These are phyloP conservation scores for Drosophila simulans DNA, from an alignment of 1,140 invertebrate genomes.

Conservation along the genomic window DNA sequence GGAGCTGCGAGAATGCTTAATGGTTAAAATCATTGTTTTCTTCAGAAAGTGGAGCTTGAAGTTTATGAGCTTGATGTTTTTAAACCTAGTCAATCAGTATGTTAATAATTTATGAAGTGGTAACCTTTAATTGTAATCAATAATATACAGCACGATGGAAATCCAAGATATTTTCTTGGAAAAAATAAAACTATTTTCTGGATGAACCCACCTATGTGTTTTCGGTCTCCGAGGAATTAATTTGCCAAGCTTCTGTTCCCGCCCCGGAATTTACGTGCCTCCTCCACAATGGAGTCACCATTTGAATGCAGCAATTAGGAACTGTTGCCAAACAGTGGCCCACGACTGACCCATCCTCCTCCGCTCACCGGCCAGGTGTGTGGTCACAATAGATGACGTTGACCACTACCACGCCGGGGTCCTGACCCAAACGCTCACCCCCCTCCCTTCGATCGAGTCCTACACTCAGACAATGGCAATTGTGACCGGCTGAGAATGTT, in stretches of 20 bases:
- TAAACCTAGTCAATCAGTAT: background rate
- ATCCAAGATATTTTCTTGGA: background rate
- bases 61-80: too few relatives aligned
- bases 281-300: slow-evolving; percentile 8
- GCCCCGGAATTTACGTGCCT: background rate
- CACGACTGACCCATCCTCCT: slow-evolving; percentile 19
- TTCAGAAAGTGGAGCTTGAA: background rate
- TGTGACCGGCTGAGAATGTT: slow-evolving; percentile 80
- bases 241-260: background rate
- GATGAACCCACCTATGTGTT: background rate
- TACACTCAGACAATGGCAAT: slow-evolving; percentile 72
- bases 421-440: slow-evolving; percentile 5
- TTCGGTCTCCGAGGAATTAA: background rate
- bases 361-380: slow-evolving; percentile 51
- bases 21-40: slow-evolving; percentile 2
- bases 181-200: background rate
- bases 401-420: slow-evolving; percentile 10
- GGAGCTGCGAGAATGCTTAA: slow-evolving; percentile 19
- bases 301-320: slow-evolving; percentile 65
- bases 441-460: slow-evolving; percentile 12
- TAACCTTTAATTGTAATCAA: too few relatives aligned
- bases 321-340: slow-evolving; percentile 76
- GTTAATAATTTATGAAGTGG: too few relatives aligned
- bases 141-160: background rate
- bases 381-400: slow-evolving; percentile 54